Percentiles rank a stretch among this genome's conserved stretches.
phyloP scores from a whole-genome alignment of 1,140 invertebrate genomes.

The Platyscapa corneri region DNA sequence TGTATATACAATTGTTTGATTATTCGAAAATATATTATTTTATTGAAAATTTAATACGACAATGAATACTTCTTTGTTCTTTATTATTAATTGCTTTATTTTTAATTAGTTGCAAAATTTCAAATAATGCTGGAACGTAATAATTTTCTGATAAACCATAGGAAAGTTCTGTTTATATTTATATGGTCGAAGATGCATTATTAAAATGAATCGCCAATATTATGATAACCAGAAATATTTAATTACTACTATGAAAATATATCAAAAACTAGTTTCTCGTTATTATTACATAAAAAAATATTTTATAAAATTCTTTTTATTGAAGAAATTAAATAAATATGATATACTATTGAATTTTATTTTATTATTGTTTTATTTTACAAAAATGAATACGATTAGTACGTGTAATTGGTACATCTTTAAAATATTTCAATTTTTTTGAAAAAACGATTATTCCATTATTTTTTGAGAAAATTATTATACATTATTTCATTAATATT shows the following conservation, averaged over 20 bases:
- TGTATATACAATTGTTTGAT: background rate
- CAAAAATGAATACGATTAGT: no score
- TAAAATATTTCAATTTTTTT: no score
- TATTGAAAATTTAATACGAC: background rate
- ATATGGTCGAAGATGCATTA: background rate
- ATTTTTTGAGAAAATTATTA: no score
- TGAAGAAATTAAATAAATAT: no score
- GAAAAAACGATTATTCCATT: no score
- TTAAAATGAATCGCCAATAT: background rate
- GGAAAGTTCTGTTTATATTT: background rate
- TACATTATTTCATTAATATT: no score
- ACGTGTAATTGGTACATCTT: no score
- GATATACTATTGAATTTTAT: no score
- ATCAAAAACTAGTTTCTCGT: no score
- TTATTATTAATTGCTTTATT: background rate
- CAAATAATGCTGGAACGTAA: background rate
- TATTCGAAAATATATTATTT: background rate
- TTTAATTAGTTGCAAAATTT: background rate
- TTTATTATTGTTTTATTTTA: no score
- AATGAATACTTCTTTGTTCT: background rate
- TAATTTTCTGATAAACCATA: background rate
- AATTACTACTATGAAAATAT: background rate
- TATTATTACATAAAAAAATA: no score
- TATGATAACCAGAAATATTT: background rate
- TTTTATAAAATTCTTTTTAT: no score